Evolutionary conservation across 2,797 vertebrate genomes (phyloP).

Genomic region (Catharus ustulatus): DNA sequence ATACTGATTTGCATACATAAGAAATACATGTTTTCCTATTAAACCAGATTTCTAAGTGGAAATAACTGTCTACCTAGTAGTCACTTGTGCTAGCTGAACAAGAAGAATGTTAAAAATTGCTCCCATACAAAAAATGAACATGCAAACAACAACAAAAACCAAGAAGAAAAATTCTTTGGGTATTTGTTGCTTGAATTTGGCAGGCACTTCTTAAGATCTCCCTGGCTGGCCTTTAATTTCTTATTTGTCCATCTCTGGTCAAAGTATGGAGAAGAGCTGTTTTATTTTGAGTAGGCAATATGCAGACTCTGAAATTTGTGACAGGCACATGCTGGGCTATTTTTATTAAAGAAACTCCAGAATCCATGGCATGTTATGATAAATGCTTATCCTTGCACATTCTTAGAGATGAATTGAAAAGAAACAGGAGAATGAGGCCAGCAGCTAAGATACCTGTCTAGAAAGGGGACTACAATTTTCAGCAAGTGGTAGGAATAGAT

Average conservation of each 20-base stretch:
- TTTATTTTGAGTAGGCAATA: conserved; percentile 23
- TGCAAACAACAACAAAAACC: background rate
- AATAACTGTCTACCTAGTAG: background rate
- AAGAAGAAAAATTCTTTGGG: background rate
- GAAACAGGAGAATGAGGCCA: background rate
- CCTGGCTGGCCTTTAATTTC: background rate
- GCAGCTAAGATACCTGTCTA: background rate
- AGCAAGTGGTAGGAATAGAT: conserved; percentile 13
- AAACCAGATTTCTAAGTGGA: background rate
- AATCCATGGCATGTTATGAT: conserved; percentile 26
- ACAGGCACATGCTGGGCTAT: conserved; percentile 45
- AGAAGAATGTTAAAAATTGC: background rate
- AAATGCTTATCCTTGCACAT: conserved; percentile 56
- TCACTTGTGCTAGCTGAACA: background rate
- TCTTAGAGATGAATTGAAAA: conserved; percentile 20
- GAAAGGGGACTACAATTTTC: background rate
- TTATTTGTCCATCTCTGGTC: background rate
- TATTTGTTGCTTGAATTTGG: background rate
- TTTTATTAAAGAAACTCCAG: conserved; percentile 64
- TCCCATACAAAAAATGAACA: background rate
- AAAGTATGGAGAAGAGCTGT: background rate
- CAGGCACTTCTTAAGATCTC: background rate
- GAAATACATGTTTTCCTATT: background rate
- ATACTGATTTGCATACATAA: background rate
- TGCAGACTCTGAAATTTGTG: conserved; percentile 8